A percentile compares a stretch with the other conserved stretches of the same genome.
Evolutionary conservation across 2,113 vertebrate genomes (phyloP).

Genomic region (Indri indri): DNA sequence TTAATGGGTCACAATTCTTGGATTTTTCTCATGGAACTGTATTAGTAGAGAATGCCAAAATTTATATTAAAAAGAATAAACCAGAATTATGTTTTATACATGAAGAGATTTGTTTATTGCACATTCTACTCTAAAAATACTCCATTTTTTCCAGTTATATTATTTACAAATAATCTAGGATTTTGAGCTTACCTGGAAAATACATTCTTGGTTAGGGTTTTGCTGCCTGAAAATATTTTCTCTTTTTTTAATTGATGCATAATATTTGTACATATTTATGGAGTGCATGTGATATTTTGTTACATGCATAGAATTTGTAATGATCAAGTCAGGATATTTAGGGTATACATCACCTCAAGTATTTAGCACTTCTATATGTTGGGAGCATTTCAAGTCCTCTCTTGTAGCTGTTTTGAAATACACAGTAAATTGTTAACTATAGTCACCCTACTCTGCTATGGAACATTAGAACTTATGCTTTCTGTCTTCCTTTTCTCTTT

Average conservation of each 20-base stretch:
- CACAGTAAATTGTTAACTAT: too few species aligned
- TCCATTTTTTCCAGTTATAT: background rate
- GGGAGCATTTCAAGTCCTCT: background rate
- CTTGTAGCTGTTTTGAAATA: too few species aligned
- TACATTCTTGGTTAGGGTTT: background rate
- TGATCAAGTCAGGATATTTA: background rate
- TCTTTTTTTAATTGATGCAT: background rate
- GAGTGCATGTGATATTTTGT: background rate
- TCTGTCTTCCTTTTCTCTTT: background rate
- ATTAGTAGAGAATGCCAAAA: conserved; percentile 16
- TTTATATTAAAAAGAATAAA: conserved; percentile 27
- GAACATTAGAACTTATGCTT: too few species aligned
- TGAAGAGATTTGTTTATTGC: conserved; percentile 11
- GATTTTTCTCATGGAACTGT: background rate
- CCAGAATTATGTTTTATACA: background rate
- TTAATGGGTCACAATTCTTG: background rate
- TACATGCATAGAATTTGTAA: background rate
- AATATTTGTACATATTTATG: background rate
- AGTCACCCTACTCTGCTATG: too few species aligned
- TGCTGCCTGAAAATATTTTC: conserved; percentile 29
- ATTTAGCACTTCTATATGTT: background rate
- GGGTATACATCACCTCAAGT: background rate
- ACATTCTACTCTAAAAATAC: background rate
- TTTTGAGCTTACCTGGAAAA: conserved; percentile 22
- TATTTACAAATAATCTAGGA: conserved; percentile 18